Base-by-base conservation (phyloP, 2,797 vertebrate species). In the Acrossocheilus wenchowensis region DNA sequence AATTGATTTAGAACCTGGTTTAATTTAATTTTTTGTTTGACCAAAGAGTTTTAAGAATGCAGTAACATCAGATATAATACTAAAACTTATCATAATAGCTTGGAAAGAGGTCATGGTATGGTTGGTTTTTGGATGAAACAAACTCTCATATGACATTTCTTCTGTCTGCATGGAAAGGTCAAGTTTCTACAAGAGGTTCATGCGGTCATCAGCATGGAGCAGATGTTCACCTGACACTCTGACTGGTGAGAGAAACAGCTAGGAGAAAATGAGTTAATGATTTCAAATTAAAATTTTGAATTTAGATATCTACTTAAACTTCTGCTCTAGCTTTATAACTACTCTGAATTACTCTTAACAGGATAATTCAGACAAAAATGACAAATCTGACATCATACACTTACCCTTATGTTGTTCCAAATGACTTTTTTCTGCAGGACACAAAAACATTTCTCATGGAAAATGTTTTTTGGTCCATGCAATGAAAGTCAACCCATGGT, bases 211-310 rank as follows among this genome's bases (percentile, higher is more conserved):
- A 26, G 5, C 26, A 52, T 78, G 82, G 60, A 77, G 54, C 52
- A 60, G 60, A 7, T 50, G 14, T 68, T 30, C 45, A 78, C 15
- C 45, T 6, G 34, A 68, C 45, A 54, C 48, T 41, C 34, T 77
- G 36, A 77, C 72, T 6, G 83, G 83, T 84, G n/a, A 78, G 83
- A 84, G 71, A 73, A 83, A 34, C 62, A 79, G 3, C 8, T 57
- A 39, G 11, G 36, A 30, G 23, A 11, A 15, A 17, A 48, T 50
- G 66, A 36, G 66, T 68, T 36, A 19, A 68, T 68, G 64, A 8
- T 62, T 62, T 62, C 10, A 62, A 36, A 79, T 3, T 5, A 4
- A 34, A 9, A 8, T 12, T 9, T n/a, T 7, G 15, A 5, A 21
- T 81, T 50, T 34, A 23, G 26, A 34, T 12, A 23, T 62, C 2